Evolutionary conservation across 2,797 vertebrate species (phyloP).

Genomic region (Okamejei kenojei): DNA sequence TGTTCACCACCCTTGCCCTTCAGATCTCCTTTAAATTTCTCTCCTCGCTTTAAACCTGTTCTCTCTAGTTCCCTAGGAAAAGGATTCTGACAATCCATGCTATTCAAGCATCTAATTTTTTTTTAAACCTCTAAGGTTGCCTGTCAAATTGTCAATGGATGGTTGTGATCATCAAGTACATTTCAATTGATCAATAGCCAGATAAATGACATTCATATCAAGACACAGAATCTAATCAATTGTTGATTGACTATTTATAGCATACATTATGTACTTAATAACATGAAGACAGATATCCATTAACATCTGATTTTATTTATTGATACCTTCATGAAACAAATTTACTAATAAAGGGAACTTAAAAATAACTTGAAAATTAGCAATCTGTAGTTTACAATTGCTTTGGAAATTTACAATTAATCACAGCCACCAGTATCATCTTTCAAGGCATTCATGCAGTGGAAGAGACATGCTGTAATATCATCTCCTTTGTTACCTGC

Average conservation of each 20-base stretch:
- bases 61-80: no score
- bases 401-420: neutral
- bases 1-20: no score
- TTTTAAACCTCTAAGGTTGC: no score
- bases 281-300: neutral
- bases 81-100: no score
- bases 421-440: neutral
- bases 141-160: neutral
- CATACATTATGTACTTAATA: neutral
- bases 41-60: no score
- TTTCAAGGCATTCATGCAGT: neutral
- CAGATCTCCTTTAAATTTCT: no score
- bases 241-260: neutral
- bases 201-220: neutral
- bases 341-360: neutral
- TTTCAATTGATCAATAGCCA: neutral
- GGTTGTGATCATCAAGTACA: neutral
- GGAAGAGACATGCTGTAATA: neutral
- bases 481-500: neutral
- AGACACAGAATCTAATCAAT: neutral
- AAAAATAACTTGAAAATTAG: neutral
- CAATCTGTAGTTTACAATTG: neutral
- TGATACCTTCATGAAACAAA: neutral
- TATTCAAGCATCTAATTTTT: no score
- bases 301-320: neutral